Base-by-base conservation (phyloP, 2,888 invertebrate genomes). In the Polylopha cassiicola region DNA sequence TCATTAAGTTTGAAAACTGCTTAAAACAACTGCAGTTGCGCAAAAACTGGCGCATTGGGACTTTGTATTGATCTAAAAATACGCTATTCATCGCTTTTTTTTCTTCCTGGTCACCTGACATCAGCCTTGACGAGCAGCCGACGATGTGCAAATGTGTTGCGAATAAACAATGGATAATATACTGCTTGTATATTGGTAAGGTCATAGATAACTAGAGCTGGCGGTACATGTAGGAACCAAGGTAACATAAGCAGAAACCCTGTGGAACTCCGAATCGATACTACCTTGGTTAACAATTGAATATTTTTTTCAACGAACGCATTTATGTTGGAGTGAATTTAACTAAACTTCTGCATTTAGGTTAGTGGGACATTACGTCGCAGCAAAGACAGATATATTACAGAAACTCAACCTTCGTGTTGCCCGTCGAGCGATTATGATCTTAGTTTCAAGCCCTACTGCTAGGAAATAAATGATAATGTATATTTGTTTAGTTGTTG, bases 61-160 rank as follows among this genome's bases (percentile, higher is more conserved):
- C 10, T 3, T 28, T 18, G 14, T 30, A 20, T 30, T 11, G 17
- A 38, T 47, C 58, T 68, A 68, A 59, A 64, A 68, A 68, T 71
- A 71, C 50, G 31, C 51, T 58, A 58, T 67, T 62, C 65, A 67
- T 58, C 51, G 60, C 58, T 44, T 44, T 37, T n/a, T 49, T 50
- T 43, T 61, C 71, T 77, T 77, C 75, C 77, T 71, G 62, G 58
- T 74, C 62, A 64, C 58, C 56, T 66, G 66, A 64, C 50, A 46
- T 27, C 47, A 55, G 53, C 69, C 69, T 73, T 73, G 69, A 43
- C 38, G 36, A 17, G 39, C 47, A 43, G 37, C 43, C 26, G 28
- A 42, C 43, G 49, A 57, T 55, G 51, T 46, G 39, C 39, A 37
- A 49, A 51, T 46, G 41, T 44, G 41, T 43, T 27, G 34, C 46